Base-by-base conservation (phyloP, 2,888 invertebrate species). In the Theretra japonica region DNA sequence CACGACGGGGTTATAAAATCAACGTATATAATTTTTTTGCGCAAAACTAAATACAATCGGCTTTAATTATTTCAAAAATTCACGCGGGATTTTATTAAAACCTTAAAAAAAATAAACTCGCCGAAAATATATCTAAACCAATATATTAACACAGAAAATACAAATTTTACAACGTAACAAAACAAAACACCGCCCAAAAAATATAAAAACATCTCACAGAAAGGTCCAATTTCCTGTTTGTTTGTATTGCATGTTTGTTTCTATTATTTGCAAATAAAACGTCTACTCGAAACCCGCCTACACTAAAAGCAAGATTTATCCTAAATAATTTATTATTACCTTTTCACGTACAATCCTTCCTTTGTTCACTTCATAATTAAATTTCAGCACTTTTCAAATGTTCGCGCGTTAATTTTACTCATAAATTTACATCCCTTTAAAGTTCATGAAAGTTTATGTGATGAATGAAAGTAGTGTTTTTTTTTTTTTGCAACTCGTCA, bases 331-430 rank as follows among this genome's bases (percentile, higher is more conserved):
- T 70, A 48, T 65, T 60, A 25, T 90, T 92, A 93, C 93, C 93
- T 92, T 90, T 83, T 77, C 81, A 75, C 78, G 78, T 83, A 86
- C 86, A 91, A 90, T 92, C 90, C 90, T 87, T 88, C 88, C 88
- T 89, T 91, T 90, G 91, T 90, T 92, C 93, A 91, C 92, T 90
- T 83, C 90, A 91, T 92, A 85, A 88, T 86, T 87, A 77, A 86
- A 86, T 87, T 84, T 83, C 79, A 82, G 83, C 93, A 92, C 92
- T 86, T 84, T 84, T 83, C 78, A 77, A 88, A 82, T 83, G 84
- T 87, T 84, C 80, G 76, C 74, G 77, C 48, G 69, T 73, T 73
- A 72, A 76, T 79, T 73, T 78, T 58, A 73, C 75, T 77, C 75
- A 75, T 72, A 73, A 75, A 77, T 77, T 73, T 56, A 6, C 33